These are phyloP conservation scores for Paratrypauchen microcephalus DNA, from an alignment of 2,797 vertebrate genomes.

Conservation along the genomic window DNA sequence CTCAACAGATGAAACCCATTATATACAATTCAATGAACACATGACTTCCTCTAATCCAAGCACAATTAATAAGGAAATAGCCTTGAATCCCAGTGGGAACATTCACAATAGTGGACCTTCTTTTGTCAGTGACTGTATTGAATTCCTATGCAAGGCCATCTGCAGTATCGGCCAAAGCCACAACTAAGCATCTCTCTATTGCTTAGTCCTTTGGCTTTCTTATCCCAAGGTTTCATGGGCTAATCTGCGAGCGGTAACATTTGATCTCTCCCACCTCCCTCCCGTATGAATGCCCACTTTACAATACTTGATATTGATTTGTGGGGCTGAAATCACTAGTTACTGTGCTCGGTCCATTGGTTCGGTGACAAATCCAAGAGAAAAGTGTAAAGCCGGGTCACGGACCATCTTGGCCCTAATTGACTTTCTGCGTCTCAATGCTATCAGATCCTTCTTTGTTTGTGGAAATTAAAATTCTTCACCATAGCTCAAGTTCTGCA, in stretches of 20 bases:
- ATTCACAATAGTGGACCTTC: slow-evolving; percentile 67
- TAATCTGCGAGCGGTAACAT: slow-evolving; percentile 70
- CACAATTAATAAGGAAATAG: slow-evolving; percentile 78
- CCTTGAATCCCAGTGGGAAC: slow-evolving; percentile 65
- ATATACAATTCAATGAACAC: neutral
- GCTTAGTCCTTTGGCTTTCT: slow-evolving; percentile 34
- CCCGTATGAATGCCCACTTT: slow-evolving; percentile 57
- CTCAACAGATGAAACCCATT: neutral
- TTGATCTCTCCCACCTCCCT: slow-evolving; percentile 43
- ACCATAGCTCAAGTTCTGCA: slow-evolving; percentile 17
- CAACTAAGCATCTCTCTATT: slow-evolving; percentile 22
- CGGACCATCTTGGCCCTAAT: slow-evolving; percentile 37
- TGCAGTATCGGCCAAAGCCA: slow-evolving; percentile 60
- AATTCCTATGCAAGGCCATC: slow-evolving; percentile 71
- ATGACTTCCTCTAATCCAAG: slow-evolving; percentile 44
- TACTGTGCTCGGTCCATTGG: slow-evolving; percentile 48
- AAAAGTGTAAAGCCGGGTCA: slow-evolving; percentile 23
- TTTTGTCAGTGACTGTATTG: slow-evolving; percentile 76
- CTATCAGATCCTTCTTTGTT: slow-evolving; percentile 35
- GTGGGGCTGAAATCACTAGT: slow-evolving; percentile 39
- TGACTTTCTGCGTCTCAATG: slow-evolving; percentile 31
- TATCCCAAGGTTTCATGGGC: slow-evolving; percentile 59
- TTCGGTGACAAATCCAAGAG: slow-evolving; percentile 37
- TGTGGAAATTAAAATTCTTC: slow-evolving; percentile 31
- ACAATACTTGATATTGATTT: slow-evolving; percentile 72